Evolutionary conservation across 2,888 invertebrate species (phyloP), one percentile per base, ranked within the genome.

Genomic region (Proisotoma minuta): DNA sequence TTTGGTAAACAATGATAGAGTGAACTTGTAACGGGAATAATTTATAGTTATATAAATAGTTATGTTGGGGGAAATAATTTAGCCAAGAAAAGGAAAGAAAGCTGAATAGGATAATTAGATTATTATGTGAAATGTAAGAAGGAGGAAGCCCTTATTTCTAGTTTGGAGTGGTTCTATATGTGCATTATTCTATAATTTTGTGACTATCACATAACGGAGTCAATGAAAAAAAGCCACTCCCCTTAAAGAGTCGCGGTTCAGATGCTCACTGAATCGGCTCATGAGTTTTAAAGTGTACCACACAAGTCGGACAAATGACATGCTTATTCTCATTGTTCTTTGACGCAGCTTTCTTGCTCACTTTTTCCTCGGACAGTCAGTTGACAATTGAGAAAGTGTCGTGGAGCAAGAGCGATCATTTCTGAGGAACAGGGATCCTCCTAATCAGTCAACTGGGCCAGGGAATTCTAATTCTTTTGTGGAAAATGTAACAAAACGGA

Each of bases 271-370:
- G 52, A 28, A 18, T 52, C 52, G 52, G 29, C 24, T 49, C 49
- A 28, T 52, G 52, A 28, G 4, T 52, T 28, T 28, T n/a, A 26
- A 52, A 52, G 52, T 56, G 29, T 70, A 61, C 72, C 73, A 64
- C 73, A 73, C 73, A 72, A 65, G 72, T 65, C 53, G 73, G 70
- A 73, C 73, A 73, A 73, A 72, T 73, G 65, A 58, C 60, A 34
- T 15, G 8, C 34, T 34, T 34, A 8, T 15, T 34, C 34, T 34
- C n/a, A n/a, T n/a, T n/a, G n/a, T n/a, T n/a, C n/a, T n/a, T n/a
- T n/a, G 8, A 34, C 8, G 8, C 34, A 34, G 34, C 34, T 15
- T 10, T 34, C 8, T 34, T 34, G 15, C 8, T n/a, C 5, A 5
- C 18, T 12, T n/a, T 5, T 43, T 4, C 43, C 43, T 43, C 20